Base-by-base conservation (phyloP, 2,888 invertebrate species). In the Tyria jacobaeae region DNA sequence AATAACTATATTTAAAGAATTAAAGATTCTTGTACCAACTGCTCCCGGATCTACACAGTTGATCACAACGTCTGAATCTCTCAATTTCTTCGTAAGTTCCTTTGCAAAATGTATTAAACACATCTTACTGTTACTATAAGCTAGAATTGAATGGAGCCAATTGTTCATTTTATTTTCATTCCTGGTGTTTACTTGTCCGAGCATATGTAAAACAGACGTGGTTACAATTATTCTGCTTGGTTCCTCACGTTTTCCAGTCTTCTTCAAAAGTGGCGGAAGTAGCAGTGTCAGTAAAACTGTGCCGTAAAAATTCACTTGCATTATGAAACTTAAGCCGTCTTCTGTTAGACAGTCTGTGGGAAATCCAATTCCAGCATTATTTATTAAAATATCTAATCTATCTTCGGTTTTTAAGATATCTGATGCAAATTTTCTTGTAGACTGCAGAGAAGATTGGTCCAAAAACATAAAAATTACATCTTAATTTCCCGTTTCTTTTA, bases 221-320 rank as follows among this genome's bases (percentile, higher is more conserved):
- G 97, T 96, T 9, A 96, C 95, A 0, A 97, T 94, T 0, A 97
- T 95, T 41, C 97, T 95, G 41, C 96, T 95, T 0, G 96, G 96
- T 0, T 94, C 94, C 0, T 95, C 95, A 1, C 68, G 49, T 0
- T 51, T 73, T 2, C 86, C 88, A 0, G 85, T 70, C 78, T 94
- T 95, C 84, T 96, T 97, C 68, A 97, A 78, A 35, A 97, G 87
- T 85, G 97, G 97, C 61, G 97, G 95, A 3, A 99, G 94, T 7
- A 99, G 94, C 82, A 98, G 96, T 0, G 98, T 98, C 34, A 99
- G 92, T 27, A 99, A 92, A 84, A 98, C 99, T 25, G 97, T 97
- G 0, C 99, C 98, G 86, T 97, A 97, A 79, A 98, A 97, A 86
- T 99, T 99, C 3, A 98, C 97, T 31, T 97, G 98, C 96, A 98